Evolutionary conservation across 1,140 invertebrate species (phyloP), one percentile per base, ranked within the genome.

Genomic region (Hydropsyche tenuis): DNA sequence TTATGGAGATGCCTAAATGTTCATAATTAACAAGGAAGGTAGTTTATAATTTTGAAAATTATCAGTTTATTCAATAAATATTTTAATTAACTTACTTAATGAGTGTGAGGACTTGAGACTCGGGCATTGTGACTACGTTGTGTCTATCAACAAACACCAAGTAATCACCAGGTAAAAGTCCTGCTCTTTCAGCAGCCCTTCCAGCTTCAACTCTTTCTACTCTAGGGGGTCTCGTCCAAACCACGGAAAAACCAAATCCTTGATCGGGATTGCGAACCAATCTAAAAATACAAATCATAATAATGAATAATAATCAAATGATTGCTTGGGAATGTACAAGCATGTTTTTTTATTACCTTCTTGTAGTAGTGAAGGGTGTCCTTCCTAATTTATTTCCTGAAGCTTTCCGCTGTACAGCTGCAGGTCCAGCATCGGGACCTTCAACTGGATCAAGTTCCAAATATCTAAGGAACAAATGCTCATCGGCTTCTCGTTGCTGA

Each of bases 221-320:
- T 11, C 93, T 88, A n/a, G 90, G 94, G 16, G 95, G 95, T 79
- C 94, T 90, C 1, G 93, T 94, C 92, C 94, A 96, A 0, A 95
- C 91, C n/a, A 97, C 90, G 3, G 94, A 94, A 84, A 97, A 96
- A 0, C 93, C 93, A 80, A 92, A 94, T 5, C 92, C 88, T 23
- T 87, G 86, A 62, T 88, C 86, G 1, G 86, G 81, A 6, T 86
- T 86, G 30, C 89, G 82, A 6, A 86, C 83, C 60, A 92, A 77
- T 76, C 86, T 86, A 77, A 65, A 48, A 48, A 48, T 68, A 48
- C 3, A 46, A 68, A 68, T 68, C 9, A 68, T 22, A 27, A 4
- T 9, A 14, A 14, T 62, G 23, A n/a, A n/a, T n/a, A n/a, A n/a
- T n/a, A n/a, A n/a, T n/a, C n/a, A n/a, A n/a, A n/a, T n/a, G n/a